Evolutionary conservation across 2,888 invertebrate genomes (phyloP).

Genomic region (Thysanoteuthis rhombus): DNA sequence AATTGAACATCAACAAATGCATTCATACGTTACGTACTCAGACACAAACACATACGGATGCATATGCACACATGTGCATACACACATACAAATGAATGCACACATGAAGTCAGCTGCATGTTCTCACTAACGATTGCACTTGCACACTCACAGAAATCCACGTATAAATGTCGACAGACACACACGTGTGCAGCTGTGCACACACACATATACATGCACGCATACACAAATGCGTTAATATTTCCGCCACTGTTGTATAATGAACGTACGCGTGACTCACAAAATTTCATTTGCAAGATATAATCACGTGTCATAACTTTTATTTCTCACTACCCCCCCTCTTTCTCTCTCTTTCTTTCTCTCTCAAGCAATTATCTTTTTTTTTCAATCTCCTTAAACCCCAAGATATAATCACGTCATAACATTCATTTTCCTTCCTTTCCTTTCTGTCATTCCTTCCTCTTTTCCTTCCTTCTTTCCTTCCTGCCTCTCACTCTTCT

Average conservation of each 20-base stretch:
- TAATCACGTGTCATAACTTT: neutral
- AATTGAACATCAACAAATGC: too few relatives aligned
- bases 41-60: too few relatives aligned
- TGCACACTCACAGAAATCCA: too few relatives aligned
- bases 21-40: too few relatives aligned
- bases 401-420: too few relatives aligned
- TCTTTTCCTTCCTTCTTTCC: neutral
- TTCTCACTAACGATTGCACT: too few relatives aligned
- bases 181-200: neutral
- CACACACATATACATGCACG: neutral
- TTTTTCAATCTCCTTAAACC: too few relatives aligned
- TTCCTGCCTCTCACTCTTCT: neutral
- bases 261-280: neutral
- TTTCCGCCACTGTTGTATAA: neutral
- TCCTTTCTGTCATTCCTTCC: neutral
- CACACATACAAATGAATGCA: too few relatives aligned
- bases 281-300: neutral
- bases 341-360: neutral
- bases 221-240: neutral
- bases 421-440: neutral
- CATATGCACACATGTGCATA: too few relatives aligned
- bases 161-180: neutral
- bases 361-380: neutral
- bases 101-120: too few relatives aligned
- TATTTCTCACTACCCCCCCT: neutral